Percentiles rank a stretch among this genome's conserved stretches.
Conservation (phyloP, 1,140 invertebrate species). For the Ceratina calcarata region DNA sequence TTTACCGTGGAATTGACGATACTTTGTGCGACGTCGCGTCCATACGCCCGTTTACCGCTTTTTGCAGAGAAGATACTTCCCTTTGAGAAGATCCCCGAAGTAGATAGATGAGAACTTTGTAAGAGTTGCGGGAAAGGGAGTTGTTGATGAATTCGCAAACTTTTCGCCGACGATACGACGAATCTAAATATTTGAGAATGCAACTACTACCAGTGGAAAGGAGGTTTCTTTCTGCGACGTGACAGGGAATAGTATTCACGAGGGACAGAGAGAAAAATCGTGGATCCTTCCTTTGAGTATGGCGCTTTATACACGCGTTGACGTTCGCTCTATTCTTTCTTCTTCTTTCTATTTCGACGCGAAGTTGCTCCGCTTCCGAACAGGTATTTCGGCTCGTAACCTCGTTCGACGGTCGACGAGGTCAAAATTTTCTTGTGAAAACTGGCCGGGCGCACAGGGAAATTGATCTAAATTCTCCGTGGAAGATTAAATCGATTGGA, state of each 20-base stretch:
- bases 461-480: conserved; percentile 7
- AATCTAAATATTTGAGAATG: conserved; percentile 7
- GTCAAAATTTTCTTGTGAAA: conserved; percentile 14
- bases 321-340: background rate
- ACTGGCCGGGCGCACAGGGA: background rate
- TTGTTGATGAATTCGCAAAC: background rate
- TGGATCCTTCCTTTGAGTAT: background rate
- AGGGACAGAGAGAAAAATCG: background rate
- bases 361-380: conserved; percentile 20
- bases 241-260: background rate
- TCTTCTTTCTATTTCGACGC: background rate
- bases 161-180: background rate
- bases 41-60: no score
- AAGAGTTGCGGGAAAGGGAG: no score
- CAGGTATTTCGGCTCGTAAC: conserved; percentile 28
- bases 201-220: no score
- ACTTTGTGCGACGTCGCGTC: background rate
- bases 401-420: conserved; percentile 4
- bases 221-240: background rate
- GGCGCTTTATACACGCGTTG: background rate
- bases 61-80: background rate
- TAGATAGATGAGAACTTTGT: background rate
- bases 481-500: background rate
- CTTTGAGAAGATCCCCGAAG: background rate
- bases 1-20: background rate